Evolutionary conservation across 2,888 invertebrate genomes (phyloP).

Genomic region (Polylopha cassiicola): DNA sequence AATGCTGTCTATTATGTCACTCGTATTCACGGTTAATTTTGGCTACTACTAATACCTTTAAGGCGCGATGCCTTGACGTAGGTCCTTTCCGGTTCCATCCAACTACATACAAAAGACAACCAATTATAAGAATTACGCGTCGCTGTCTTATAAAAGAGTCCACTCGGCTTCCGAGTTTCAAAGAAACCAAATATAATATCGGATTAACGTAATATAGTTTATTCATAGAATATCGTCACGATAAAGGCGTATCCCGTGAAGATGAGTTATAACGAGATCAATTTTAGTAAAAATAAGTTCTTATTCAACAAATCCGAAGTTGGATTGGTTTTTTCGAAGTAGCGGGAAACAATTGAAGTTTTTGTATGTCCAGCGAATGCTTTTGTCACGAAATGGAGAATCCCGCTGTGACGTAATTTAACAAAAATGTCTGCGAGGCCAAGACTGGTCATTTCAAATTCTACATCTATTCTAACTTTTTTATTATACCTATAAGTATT

Average conservation of each 20-base stretch:
- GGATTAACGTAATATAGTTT: constrained; percentile 60
- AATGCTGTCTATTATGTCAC: constrained; percentile 40
- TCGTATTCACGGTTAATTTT: constrained; percentile 55
- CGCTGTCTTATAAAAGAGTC: constrained; percentile 47
- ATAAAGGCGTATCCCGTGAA: constrained; percentile 31
- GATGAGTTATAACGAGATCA: constrained; percentile 19
- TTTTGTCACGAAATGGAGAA: constrained; percentile 50
- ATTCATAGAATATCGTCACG: constrained; percentile 35
- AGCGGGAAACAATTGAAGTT: constrained; percentile 41
- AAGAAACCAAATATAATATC: constrained; percentile 57
- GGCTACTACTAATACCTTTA: constrained; percentile 66
- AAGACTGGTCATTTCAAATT: no score
- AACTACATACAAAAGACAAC: constrained; percentile 55
- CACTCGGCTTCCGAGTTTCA: constrained; percentile 68
- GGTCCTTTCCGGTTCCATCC: constrained; percentile 65
- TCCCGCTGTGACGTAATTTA: constrained; percentile 61
- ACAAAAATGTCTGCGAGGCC: constrained; percentile 23
- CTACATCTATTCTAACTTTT: no score
- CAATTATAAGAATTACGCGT: constrained; percentile 67
- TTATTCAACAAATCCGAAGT: constrained; percentile 1
- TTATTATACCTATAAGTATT: no score
- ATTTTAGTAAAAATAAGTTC: constrained; percentile 1
- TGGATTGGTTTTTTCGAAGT: constrained; percentile 27
- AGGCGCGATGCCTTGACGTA: constrained; percentile 57
- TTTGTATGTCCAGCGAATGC: constrained; percentile 41